Conservation (phyloP, 2,797 vertebrate species). For the Pseudomugil gertrudae region DNA sequence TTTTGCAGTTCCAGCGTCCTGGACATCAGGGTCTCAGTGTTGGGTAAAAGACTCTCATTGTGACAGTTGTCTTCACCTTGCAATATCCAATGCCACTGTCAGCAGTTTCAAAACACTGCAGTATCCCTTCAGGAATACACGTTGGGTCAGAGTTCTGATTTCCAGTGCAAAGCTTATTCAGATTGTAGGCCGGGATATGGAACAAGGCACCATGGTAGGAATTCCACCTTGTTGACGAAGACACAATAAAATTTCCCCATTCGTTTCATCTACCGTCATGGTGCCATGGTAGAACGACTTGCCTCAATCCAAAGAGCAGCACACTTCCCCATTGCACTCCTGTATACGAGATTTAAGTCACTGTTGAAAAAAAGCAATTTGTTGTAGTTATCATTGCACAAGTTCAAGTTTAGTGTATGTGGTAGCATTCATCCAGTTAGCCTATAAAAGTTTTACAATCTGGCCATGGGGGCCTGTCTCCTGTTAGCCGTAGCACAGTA, state of each 20-base stretch:
- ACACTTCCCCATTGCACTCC: not conserved
- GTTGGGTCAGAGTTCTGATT: not conserved
- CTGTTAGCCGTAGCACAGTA: no score
- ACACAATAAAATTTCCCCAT: not conserved
- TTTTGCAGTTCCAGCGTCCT: not conserved
- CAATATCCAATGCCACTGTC: not conserved
- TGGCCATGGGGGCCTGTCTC: no score
- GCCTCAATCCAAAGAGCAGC: not conserved
- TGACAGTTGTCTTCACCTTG: not conserved
- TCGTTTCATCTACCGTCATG: not conserved
- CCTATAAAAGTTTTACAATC: no score
- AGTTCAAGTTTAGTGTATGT: conserved; percentile 3
- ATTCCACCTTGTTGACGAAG: conserved; percentile 2
- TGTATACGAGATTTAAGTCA: not conserved
- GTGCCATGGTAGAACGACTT: not conserved
- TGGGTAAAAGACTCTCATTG: not conserved
- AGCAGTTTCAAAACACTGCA: not conserved
- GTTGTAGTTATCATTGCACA: not conserved
- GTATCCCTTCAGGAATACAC: not conserved
- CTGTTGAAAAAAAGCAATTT: conserved; percentile 1
- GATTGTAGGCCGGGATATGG: not conserved
- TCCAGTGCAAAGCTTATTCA: not conserved
- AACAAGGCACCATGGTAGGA: not conserved
- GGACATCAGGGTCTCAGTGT: not conserved
- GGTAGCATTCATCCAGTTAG: no score